Evolutionary conservation across 2,888 invertebrate species (phyloP), one percentile per base, ranked within the genome.

Genomic region (Pristionchus mayeri): DNA sequence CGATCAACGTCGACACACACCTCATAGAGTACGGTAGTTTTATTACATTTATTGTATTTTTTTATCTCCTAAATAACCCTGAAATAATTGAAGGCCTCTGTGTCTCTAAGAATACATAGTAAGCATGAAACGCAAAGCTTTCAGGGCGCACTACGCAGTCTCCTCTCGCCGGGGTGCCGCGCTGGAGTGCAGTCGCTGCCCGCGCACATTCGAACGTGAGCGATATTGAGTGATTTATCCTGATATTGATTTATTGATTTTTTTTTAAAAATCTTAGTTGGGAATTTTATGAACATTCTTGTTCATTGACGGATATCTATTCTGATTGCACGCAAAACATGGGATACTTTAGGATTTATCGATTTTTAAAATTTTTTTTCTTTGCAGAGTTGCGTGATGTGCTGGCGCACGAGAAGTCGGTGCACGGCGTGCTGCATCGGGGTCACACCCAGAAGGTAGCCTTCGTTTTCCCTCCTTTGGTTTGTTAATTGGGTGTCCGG

Each of bases 151-250:
- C 63, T 82, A 82, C 48, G 81, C 81, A 4, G 27, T 48, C 1
- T 82, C 81, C n/a, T 52, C 48, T 27, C 81, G 81, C 2, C 44
- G 21, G 7, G 81, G 81, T n/a, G 81, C 81, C n/a, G 63, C 48
- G 3, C 63, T 82, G 13, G 81, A 82, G 37, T 82, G 81, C 52
- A 52, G 81, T 21, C 48, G 63, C 6, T 82, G 81, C 48, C 48
- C 81, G 63, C 24, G 81, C 7, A 82, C 81, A 0, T 82, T 63
- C n/a, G 34, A 48, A n/a, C 30, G 81, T 82, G n/a, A 63, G 81
- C n/a, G n/a, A n/a, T n/a, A n/a, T n/a, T n/a, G n/a, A n/a, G n/a
- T n/a, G n/a, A n/a, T n/a, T n/a, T n/a, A n/a, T n/a, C n/a, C n/a
- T n/a, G n/a, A n/a, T n/a, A n/a, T n/a, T n/a, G n/a, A n/a, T n/a